Conservation (phyloP, 2,888 invertebrate genomes). For the Venusia cambrica region DNA sequence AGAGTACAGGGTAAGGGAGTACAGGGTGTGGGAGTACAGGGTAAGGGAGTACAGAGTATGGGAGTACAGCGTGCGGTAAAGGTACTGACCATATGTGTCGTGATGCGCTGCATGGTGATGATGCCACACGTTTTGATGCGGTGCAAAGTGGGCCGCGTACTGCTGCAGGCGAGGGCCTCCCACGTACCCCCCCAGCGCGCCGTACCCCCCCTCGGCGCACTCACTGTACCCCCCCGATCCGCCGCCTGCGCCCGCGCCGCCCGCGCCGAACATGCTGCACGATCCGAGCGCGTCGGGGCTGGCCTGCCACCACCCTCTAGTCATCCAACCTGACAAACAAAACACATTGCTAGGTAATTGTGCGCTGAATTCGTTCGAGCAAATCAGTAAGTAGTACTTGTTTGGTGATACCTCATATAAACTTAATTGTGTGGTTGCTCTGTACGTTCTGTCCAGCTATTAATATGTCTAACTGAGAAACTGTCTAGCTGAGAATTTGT, state of each 20-base stretch:
- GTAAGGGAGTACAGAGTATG: no score
- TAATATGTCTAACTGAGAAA: no score
- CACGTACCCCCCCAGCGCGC: slow-evolving; percentile 62
- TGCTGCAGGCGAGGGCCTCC: slow-evolving; percentile 65
- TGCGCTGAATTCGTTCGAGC: no score
- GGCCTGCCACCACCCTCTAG: slow-evolving; percentile 18
- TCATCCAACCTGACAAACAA: slow-evolving; percentile 29
- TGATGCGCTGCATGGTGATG: slow-evolving; percentile 66
- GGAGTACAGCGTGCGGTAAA: slow-evolving; percentile 1
- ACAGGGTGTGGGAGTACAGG: no score
- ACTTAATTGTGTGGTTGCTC: no score
- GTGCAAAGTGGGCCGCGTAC: slow-evolving; percentile 72
- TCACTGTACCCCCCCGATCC: slow-evolving; percentile 41
- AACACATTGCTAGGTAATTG: no score
- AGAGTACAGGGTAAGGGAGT: no score
- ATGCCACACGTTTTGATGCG: slow-evolving; percentile 73
- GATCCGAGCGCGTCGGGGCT: slow-evolving; percentile 29
- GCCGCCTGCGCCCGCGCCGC: slow-evolving; percentile 22
- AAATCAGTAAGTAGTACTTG: no score
- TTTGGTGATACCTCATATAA: no score
- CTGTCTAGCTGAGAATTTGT: no score
- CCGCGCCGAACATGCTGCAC: slow-evolving; percentile 20
- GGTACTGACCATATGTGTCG: slow-evolving; percentile 70
- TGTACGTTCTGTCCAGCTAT: not conserved
- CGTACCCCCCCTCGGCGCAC: slow-evolving; percentile 61